These are phyloP conservation scores for Lithophane socia DNA, from an alignment of 2,888 invertebrate genomes.

Conservation along the genomic window DNA sequence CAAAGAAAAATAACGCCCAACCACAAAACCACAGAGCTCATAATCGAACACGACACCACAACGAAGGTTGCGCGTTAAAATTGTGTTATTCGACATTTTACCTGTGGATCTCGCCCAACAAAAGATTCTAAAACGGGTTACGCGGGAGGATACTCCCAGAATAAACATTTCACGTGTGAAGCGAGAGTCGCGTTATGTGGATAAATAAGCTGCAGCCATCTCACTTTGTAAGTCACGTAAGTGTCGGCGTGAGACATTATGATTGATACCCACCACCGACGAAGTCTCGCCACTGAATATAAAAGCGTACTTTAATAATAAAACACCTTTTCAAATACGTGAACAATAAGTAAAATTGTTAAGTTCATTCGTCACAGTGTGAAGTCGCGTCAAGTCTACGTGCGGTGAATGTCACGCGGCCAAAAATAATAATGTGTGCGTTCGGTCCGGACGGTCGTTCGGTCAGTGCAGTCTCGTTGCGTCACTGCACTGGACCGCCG, in stretches of 20 bases:
- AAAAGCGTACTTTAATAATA: slow-evolving; percentile 69
- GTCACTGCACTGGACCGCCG: slow-evolving; percentile 85
- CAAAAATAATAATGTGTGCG: slow-evolving; percentile 85
- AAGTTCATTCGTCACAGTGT: slow-evolving; percentile 77
- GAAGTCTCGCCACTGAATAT: slow-evolving; percentile 65
- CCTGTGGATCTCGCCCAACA: slow-evolving; percentile 79
- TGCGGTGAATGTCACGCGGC: slow-evolving; percentile 85
- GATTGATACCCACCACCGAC: slow-evolving; percentile 74
- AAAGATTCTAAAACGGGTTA: slow-evolving; percentile 81
- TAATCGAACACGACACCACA: slow-evolving; percentile 66
- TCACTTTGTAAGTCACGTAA: slow-evolving; percentile 69
- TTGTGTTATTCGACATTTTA: slow-evolving; percentile 78
- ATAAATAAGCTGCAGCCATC: slow-evolving; percentile 67
- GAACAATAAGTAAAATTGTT: slow-evolving; percentile 76
- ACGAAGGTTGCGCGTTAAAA: slow-evolving; percentile 71
- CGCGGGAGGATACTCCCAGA: slow-evolving; percentile 71
- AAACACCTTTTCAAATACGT: slow-evolving; percentile 68
- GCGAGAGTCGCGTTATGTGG: slow-evolving; percentile 69
- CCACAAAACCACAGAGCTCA: slow-evolving; percentile 70
- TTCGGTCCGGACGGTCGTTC: slow-evolving; percentile 76
- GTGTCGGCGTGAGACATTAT: slow-evolving; percentile 69
- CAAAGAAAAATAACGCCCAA: slow-evolving; percentile 70
- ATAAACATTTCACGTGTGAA: slow-evolving; percentile 75
- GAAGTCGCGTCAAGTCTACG: slow-evolving; percentile 74
- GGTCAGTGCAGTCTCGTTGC: slow-evolving; percentile 88